These are phyloP conservation scores for Semotilus atromaculatus DNA, from an alignment of 2,797 vertebrate species.

Conservation along the genomic window DNA sequence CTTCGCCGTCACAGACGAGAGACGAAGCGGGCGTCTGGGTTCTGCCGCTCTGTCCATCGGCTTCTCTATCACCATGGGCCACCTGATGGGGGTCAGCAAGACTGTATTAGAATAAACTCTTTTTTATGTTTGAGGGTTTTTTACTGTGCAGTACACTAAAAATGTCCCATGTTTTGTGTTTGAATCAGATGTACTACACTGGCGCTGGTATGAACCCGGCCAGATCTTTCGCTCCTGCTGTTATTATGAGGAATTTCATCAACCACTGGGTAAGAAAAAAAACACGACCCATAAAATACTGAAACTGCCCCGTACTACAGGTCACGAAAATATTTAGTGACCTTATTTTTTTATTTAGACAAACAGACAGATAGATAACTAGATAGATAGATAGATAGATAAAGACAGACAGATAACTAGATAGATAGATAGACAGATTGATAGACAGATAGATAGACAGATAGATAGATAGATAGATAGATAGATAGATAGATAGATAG, in stretches of 20 bases:
- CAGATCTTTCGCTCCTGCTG: slow-evolving; percentile 90
- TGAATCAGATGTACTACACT: slow-evolving; percentile 89
- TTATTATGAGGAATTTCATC: slow-evolving; percentile 91
- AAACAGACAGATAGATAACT: neutral
- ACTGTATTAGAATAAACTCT: neutral
- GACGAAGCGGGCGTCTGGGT: slow-evolving; percentile 85
- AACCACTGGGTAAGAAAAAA: slow-evolving; percentile 90
- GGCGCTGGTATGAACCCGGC: slow-evolving; percentile 95
- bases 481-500: too few relatives aligned
- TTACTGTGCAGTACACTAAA: neutral
- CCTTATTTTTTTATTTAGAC: neutral
- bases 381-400: too few relatives aligned
- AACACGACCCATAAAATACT: neutral
- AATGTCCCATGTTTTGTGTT: slow-evolving; percentile 16
- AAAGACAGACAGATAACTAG: too few relatives aligned
- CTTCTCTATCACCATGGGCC: slow-evolving; percentile 89
- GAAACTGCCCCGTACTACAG: neutral
- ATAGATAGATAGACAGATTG: too few relatives aligned
- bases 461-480: too few relatives aligned
- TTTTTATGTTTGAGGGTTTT: neutral
- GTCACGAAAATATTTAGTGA: neutral
- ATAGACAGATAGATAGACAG: too few relatives aligned
- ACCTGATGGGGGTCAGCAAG: slow-evolving; percentile 89
- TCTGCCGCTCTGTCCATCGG: slow-evolving; percentile 89
- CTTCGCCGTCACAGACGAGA: slow-evolving; percentile 90